Conservation (phyloP, 2,797 vertebrate species). For the Miopithecus talapoin region DNA sequence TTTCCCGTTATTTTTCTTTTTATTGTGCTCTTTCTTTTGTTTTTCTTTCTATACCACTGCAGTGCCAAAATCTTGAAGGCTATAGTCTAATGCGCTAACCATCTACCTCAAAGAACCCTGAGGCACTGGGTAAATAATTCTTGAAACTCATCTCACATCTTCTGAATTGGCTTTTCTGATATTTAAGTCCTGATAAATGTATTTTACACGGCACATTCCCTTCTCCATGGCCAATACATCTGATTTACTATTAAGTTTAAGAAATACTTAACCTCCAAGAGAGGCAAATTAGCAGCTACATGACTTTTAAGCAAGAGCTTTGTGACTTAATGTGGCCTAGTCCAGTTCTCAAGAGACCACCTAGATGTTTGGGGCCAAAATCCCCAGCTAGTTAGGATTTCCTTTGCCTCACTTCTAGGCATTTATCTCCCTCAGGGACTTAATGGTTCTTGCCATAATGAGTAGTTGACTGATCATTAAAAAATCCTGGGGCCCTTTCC, state of each 20-base stretch:
- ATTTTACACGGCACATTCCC: background rate
- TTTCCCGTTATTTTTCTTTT: background rate
- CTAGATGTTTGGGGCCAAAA: background rate
- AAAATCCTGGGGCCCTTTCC: background rate
- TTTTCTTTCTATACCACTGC: background rate
- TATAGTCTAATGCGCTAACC: background rate
- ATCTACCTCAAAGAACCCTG: background rate
- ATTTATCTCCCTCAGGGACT: slow-evolving; percentile 19
- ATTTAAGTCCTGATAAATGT: background rate
- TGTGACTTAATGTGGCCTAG: background rate
- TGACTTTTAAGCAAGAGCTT: background rate
- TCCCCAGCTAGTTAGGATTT: background rate
- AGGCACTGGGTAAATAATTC: background rate
- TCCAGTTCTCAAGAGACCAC: background rate
- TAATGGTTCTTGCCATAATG: slow-evolving; percentile 16
- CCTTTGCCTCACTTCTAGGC: background rate
- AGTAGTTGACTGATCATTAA: slow-evolving; percentile 47
- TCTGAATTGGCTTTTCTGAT: background rate
- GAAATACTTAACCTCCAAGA: background rate
- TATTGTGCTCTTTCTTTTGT: background rate
- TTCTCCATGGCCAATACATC: background rate
- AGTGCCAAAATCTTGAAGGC: background rate
- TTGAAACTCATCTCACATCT: slow-evolving; percentile 1
- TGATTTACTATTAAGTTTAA: background rate
- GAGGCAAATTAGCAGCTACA: background rate